phyloP scores from a whole-genome alignment of 2,888 invertebrate genomes.

The Dugesia japonica region DNA sequence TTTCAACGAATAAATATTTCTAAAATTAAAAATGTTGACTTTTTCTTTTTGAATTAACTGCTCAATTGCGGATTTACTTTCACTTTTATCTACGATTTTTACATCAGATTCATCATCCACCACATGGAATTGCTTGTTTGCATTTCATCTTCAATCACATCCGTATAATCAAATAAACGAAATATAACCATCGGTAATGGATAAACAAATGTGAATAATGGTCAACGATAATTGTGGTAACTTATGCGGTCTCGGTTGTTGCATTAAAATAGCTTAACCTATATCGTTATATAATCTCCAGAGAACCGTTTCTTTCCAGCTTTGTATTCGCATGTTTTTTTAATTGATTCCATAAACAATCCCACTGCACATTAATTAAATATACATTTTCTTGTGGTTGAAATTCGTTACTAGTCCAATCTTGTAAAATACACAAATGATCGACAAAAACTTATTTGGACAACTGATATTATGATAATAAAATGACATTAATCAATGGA shows the following conservation, averaged over 20 bases:
- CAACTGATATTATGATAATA: no score
- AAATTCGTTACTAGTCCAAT: constrained; percentile 81
- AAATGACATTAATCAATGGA: no score
- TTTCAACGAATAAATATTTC: no score
- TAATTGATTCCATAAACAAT: constrained; percentile 85
- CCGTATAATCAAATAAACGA: constrained; percentile 86
- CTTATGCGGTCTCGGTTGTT: constrained; percentile 22
- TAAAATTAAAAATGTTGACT: no score
- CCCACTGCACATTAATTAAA: constrained; percentile 44
- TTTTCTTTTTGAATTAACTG: constrained; percentile 49
- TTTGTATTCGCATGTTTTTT: constrained; percentile 73
- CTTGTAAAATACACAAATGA: constrained; percentile 75
- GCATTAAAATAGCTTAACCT: background rate
- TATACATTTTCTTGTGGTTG: constrained; percentile 72
- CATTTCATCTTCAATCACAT: constrained; percentile 65
- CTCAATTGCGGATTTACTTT: constrained; percentile 37
- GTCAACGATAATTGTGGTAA: constrained; percentile 7
- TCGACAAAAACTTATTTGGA: background rate
- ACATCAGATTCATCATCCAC: background rate
- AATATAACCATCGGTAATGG: constrained; percentile 87
- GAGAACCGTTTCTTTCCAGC: constrained; percentile 92
- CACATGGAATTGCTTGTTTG: background rate
- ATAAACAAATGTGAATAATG: constrained; percentile 57
- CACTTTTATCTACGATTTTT: background rate
- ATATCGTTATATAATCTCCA: constrained; percentile 62